Evolutionary conservation across 1,140 invertebrate species (phyloP), one percentile per base, ranked within the genome.

Genomic region (Drosophila micromelanica): DNA sequence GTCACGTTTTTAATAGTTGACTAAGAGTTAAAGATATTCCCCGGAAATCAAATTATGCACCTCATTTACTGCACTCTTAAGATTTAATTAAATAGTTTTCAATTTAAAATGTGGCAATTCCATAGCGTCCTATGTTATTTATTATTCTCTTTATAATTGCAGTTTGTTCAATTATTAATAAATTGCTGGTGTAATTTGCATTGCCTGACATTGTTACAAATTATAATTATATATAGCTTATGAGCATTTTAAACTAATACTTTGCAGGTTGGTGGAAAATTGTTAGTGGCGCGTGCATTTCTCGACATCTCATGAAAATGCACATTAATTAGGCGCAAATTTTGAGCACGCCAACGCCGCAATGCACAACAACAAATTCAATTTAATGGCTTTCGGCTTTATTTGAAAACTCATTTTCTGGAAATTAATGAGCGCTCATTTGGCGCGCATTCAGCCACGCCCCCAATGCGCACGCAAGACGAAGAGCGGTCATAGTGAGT

Each of bases 341-440:
- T 64, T 75, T 64, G 13, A 76, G 62, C 80, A 84, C 76, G 76
- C 79, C 67, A 86, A 72, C 61, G 49, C 52, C 15, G 49, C 56
- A 48, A 43, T 46, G 40, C 17, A 27, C 23, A 60, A 40, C 54
- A 73, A 75, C 65, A 37, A 73, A 73, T 79, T 87, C 80, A 87
- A 87, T 87, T 87, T 87, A 64, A 84, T 84, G 65, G 76, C 75
- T 74, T 84, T 76, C 46, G 59, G 51, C 40, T 71, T 76, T 71
- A 62, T 80, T 82, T 84, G 67, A 56, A 84, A 84, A 77, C 70
- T 80, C 67, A 89, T 89, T 89, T 89, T 80, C 76, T 74, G 73
- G 51, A 84, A 89, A 89, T 89, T 89, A 89, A 89, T 89, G 84
- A 77, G 84, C 73, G 76, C 67, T 70, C 84, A 89, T 89, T 89